These are phyloP conservation scores for Carassius carassius DNA, from an alignment of 2,113 vertebrate genomes.

Conservation along the genomic window DNA sequence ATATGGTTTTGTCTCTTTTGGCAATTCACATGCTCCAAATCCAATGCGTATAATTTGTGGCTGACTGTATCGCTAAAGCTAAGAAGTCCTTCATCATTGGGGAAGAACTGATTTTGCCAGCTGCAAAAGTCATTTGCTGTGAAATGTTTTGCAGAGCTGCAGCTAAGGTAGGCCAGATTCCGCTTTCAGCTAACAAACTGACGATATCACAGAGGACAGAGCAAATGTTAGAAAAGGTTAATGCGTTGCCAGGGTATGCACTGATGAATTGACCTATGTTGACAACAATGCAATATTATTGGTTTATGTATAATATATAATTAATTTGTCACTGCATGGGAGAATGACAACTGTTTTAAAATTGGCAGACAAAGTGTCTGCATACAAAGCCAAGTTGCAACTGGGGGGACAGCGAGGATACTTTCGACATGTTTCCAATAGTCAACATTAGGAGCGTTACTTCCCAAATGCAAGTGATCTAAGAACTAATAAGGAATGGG, in stretches of 20 bases:
- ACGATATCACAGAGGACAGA: constrained; percentile 50
- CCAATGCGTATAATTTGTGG: not conserved
- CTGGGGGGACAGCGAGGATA: constrained; percentile 43
- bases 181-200: constrained; percentile 52
- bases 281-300: constrained; percentile 53
- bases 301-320: constrained; percentile 53
- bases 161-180: constrained; percentile 42
- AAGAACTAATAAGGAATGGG: not conserved
- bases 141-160: constrained; percentile 45
- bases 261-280: constrained; percentile 50
- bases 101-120: constrained; percentile 53
- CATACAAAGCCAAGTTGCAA: constrained; percentile 53
- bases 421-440: constrained; percentile 41
- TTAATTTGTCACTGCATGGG: constrained; percentile 49
- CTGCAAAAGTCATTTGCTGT: constrained; percentile 35
- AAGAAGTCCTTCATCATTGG: constrained; percentile 49
- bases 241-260: constrained; percentile 34
- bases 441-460: not conserved
- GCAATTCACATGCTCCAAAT: not conserved
- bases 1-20: not conserved
- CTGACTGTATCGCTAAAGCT: constrained; percentile 45
- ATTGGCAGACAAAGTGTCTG: constrained; percentile 47
- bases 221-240: constrained; percentile 58
- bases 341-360: constrained; percentile 44
- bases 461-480: not conserved